These are phyloP conservation scores for Porphyrio hochstetteri DNA, from an alignment of 2,113 vertebrate species.

Conservation along the genomic window DNA sequence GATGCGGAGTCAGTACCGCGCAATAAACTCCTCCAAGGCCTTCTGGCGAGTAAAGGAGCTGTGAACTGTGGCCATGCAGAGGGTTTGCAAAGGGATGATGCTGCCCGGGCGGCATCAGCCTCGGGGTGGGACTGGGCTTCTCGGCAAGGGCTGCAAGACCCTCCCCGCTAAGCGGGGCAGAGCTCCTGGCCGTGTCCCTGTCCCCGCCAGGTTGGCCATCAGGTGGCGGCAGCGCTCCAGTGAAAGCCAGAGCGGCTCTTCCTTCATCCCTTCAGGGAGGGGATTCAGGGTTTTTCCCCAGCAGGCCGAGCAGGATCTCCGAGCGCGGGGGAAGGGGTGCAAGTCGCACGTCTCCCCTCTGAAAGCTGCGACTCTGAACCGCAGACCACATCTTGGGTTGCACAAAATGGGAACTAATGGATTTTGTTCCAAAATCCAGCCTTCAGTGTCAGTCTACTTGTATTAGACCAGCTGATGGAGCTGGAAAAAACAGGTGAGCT, in stretches of 20 bases:
- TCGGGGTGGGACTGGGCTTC: rapidly evolving
- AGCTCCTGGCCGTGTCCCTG: neutral
- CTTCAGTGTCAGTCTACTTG: neutral
- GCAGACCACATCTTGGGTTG: neutral
- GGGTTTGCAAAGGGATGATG: neutral
- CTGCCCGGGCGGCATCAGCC: neutral
- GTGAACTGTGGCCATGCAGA: neutral
- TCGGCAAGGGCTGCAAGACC: neutral
- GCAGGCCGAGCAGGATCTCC: neutral
- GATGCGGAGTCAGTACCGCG: neutral
- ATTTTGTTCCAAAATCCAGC: neutral
- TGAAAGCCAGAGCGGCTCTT: neutral
- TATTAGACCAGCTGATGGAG: neutral
- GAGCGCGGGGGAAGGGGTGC: neutral
- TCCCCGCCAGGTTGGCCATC: neutral
- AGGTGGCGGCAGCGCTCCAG: constrained; percentile 49
- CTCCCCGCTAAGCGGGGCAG: neutral
- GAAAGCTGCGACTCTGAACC: neutral
- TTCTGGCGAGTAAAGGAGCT: neutral
- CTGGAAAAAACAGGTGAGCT: neutral
- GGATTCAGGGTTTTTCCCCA: neutral
- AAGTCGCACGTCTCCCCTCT: neutral
- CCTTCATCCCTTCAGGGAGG: neutral
- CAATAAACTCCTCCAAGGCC: neutral
- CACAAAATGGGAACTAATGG: neutral